Percentiles rank a stretch among this genome's conserved stretches.
Evolutionary conservation across 2,888 invertebrate genomes (phyloP).

Genomic region (Metacarcinus magister): DNA sequence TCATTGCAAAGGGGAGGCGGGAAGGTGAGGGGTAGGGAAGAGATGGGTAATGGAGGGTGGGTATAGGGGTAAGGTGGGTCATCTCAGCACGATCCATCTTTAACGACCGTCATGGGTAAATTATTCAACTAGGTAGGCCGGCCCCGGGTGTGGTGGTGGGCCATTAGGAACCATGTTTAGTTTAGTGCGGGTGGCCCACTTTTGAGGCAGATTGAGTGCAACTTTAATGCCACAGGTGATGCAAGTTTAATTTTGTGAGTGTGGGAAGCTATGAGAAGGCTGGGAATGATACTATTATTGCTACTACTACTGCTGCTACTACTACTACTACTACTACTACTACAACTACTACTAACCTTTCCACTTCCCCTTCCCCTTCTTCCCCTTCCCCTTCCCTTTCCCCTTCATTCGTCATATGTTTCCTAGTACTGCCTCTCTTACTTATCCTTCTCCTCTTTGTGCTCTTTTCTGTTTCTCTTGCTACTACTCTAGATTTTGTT

Average conservation of each 20-base stretch:
- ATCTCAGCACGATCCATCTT: conserved; percentile 54
- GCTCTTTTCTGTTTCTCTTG: no score
- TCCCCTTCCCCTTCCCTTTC: not conserved
- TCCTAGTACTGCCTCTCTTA: not conserved
- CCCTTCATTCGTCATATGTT: not conserved
- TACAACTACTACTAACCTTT: not conserved
- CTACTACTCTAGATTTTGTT: no score
- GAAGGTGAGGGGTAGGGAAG: not conserved
- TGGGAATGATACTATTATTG: not conserved
- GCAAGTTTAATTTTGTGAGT: conserved; percentile 59
- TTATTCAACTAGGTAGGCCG: conserved; percentile 51
- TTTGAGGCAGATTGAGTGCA: conserved; percentile 57
- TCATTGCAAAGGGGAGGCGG: not conserved
- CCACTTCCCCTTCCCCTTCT: not conserved
- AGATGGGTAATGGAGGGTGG: not conserved
- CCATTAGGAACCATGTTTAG: conserved; percentile 70
- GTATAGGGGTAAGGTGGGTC: not conserved
- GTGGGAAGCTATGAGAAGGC: not conserved
- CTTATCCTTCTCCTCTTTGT: not conserved
- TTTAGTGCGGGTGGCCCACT: conserved; percentile 55
- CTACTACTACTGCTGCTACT: not conserved
- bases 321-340: not conserved
- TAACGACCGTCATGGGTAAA: conserved; percentile 60
- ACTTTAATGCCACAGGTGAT: conserved; percentile 62
- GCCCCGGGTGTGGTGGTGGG: not conserved